phyloP scores from a whole-genome alignment of 2,797 vertebrate species.

The Triplophysa yarkandensis region DNA sequence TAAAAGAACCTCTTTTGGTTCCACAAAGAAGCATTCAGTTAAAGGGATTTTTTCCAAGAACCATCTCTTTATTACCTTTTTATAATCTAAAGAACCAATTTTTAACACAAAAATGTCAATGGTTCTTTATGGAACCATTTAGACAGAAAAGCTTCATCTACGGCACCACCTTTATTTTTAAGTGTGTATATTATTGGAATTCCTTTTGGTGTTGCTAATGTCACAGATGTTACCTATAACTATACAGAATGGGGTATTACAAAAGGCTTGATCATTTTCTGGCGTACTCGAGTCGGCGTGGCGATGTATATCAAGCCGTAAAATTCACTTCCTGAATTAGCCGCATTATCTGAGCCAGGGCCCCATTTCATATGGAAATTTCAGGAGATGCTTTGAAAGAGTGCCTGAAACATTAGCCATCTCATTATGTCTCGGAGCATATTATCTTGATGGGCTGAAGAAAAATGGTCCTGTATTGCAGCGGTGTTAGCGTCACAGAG shows the following conservation, averaged over 20 bases:
- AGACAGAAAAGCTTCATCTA: too few species aligned
- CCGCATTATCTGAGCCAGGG: conserved; percentile 35
- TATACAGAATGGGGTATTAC: neutral
- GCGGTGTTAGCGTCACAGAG: conserved; percentile 91
- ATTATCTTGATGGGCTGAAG: conserved; percentile 97
- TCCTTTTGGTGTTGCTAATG: neutral
- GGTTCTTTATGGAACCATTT: too few species aligned
- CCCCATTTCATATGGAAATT: conserved; percentile 50
- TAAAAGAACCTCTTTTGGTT: too few species aligned
- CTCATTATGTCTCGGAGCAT: conserved; percentile 88
- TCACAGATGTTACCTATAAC: too few species aligned
- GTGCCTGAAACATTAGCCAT: conserved; percentile 43
- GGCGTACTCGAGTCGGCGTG: neutral
- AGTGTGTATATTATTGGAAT: neutral
- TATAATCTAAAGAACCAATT: too few species aligned
- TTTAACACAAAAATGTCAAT: too few species aligned
- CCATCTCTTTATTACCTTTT: too few species aligned
- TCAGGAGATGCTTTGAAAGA: conserved; percentile 47
- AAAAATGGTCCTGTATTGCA: conserved; percentile 90
- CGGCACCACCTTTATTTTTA: too few species aligned
- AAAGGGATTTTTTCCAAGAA: too few species aligned
- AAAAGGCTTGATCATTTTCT: neutral
- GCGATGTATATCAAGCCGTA: conserved; percentile 5
- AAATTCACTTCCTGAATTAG: conserved; percentile 40
- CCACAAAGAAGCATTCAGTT: too few species aligned